Evolutionary conservation across 64 coral and sea anemone species (phyloP).

Genomic region (Dendrophyllia cribrosa): DNA sequence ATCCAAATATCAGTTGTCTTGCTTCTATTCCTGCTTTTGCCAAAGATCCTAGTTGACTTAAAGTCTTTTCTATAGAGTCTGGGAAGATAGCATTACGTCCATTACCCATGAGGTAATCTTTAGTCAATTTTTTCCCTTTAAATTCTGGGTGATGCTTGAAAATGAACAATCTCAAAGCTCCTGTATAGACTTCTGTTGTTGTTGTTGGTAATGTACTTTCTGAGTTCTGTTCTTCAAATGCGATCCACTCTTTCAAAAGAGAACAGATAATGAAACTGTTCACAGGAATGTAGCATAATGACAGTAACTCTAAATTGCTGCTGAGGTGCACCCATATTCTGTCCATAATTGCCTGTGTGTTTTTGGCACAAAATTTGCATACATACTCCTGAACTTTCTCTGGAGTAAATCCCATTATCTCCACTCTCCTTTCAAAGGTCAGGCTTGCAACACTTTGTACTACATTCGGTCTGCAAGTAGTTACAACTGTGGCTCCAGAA

Average conservation of each 20-base stretch:
- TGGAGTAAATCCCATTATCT: constrained; percentile 32
- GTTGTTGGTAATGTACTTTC: constrained; percentile 19
- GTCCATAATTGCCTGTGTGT: neutral
- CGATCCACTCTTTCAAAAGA: constrained; percentile 18
- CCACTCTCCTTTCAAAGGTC: neutral
- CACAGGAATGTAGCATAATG: constrained; percentile 71
- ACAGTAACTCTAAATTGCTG: constrained; percentile 46
- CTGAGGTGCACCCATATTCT: constrained; percentile 51
- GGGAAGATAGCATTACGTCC: neutral
- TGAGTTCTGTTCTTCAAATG: neutral
- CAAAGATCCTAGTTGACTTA: constrained; percentile 21
- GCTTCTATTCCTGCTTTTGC: constrained; percentile 31
- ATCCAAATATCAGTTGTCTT: constrained; percentile 52
- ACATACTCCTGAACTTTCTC: constrained; percentile 45
- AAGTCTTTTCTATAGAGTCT: neutral
- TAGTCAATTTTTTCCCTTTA: neutral
- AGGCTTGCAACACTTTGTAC: constrained; percentile 6
- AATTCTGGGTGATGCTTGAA: constrained; percentile 42
- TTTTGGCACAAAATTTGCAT: neutral
- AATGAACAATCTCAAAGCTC: constrained; percentile 53
- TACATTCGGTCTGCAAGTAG: constrained; percentile 36
- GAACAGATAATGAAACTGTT: constrained; percentile 72
- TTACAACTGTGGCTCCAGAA: constrained; percentile 27
- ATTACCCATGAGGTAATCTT: neutral
- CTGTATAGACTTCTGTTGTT: constrained; percentile 49